Base-by-base conservation (phyloP, 1,140 invertebrate genomes). In the Rhagoletis pomonella region DNA sequence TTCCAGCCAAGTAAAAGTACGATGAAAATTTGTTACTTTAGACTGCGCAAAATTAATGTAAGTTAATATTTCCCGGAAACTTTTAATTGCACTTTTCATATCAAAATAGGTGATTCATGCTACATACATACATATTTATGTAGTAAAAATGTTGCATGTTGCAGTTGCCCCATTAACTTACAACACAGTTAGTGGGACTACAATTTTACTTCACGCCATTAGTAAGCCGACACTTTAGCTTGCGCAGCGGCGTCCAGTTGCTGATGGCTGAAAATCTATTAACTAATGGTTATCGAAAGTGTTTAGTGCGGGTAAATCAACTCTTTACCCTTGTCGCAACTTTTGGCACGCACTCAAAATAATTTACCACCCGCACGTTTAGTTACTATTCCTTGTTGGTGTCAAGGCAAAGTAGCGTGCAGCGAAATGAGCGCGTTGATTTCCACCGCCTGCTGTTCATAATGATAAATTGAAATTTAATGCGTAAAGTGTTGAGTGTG, bases 21-120 rank as follows among this genome's bases (percentile, higher is more conserved):
- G 4, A 6, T 12, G 17, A 73, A 73, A 47, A 47, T 44, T 7
- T 73, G 39, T 73, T n/a, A 19, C 4, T 55, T 7, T 29, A 19
- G 44, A 55, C 3, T 7, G 7, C 50, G 9, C 3, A 81, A 81
- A 55, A 81, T 55, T 2, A 55, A 58, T 2, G 29, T 3, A 81
- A 81, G 29, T 3, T 55, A 81, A 67, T 67, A 19, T 29, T 67
- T 55, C 55, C 0, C 1, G 12, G 44, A 55, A 81, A 81, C 73
- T 81, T 81, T 58, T 81, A 81, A 81, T 81, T 58, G 73, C 73
- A 19, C 73, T 81, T 81, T 50, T 29, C 10, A 55, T 19, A 81
- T 55, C n/a, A 19, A 62, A 62, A 14, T 62, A 55, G 9, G 3
- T 58, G n/a, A 55, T 81, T 29, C 10, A 3, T 47, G n/a, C n/a